phyloP scores from a whole-genome alignment of 2,113 vertebrate species.

The Pleuronectes platessa region DNA sequence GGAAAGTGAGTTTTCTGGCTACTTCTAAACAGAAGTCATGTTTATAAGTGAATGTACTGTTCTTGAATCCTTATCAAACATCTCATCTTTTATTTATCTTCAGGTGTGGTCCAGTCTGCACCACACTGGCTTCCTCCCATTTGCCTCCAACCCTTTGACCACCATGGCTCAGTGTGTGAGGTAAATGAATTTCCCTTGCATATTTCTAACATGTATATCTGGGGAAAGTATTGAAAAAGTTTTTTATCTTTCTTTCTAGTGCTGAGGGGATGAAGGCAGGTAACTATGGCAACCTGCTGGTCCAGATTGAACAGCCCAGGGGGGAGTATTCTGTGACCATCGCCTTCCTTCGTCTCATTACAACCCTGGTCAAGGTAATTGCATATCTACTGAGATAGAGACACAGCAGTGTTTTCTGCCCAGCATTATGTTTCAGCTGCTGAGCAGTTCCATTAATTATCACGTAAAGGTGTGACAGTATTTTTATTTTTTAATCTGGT shows the following conservation, averaged over 20 bases:
- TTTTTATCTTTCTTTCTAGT: slow-evolving; percentile 73
- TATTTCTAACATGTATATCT: not conserved
- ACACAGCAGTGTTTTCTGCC: not conserved
- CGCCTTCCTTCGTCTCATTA: slow-evolving; percentile 93
- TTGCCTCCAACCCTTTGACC: slow-evolving; percentile 89
- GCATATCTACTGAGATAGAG: not conserved
- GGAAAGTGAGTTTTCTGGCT: slow-evolving; percentile 83
- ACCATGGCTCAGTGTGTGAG: slow-evolving; percentile 91
- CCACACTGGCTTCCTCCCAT: slow-evolving; percentile 96
- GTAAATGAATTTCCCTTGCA: slow-evolving; percentile 71
- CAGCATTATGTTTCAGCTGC: not conserved
- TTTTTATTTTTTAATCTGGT: not conserved
- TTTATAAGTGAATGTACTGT: not conserved
- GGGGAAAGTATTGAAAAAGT: not conserved
- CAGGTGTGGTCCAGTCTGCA: slow-evolving; percentile 98
- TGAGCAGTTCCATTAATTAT: not conserved
- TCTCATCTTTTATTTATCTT: not conserved
- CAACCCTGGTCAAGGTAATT: slow-evolving; percentile 92
- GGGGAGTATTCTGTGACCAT: slow-evolving; percentile 94
- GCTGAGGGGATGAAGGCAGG: slow-evolving; percentile 98
- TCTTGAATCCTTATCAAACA: not conserved
- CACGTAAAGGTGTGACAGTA: not conserved
- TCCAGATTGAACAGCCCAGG: slow-evolving; percentile 93
- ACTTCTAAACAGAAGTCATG: not conserved
- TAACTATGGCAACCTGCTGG: slow-evolving; percentile 93